Evolutionary conservation across 2,797 vertebrate species (phyloP), one percentile per base, ranked within the genome.

Genomic region (Sebastes variabilis): DNA sequence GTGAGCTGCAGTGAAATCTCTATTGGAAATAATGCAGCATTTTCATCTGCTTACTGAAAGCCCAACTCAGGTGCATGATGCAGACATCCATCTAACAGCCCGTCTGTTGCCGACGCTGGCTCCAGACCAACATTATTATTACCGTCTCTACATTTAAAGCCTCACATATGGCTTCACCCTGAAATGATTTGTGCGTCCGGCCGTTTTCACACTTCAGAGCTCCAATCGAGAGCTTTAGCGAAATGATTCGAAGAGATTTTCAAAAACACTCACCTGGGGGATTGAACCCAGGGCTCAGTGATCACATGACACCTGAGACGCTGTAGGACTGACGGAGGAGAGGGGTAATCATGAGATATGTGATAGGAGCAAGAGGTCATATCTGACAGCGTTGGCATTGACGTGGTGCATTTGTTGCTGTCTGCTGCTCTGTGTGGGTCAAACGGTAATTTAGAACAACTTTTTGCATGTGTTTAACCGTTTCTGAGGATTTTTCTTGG

Each of bases 271-370:
- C 84, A 90, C 84, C 81, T 83, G 72, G 83, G 72, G 84, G 70
- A 84, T 77, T 84, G 75, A 86, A 66, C 77, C 34, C 46, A 3
- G 77, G 27, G 55, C 64, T 16, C 55, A 8, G 22, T 36, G 85
- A 86, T 87, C 87, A 80, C 80, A 77, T 72, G 90, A 92, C 83
- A 90, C 69, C 36, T 11, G 85, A 87, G 77, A 88, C 29, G 86
- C 78, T 16, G 59, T 8, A n/a, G 27, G 49, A 12, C 36, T 24
- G 29, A 67, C 10, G 64, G 66, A 76, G 36, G 24, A 62, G 12
- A 75, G 36, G 32, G 27, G 85, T 30, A 88, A 91, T 90, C 81
- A 64, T 34, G 29, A 16, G 89, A 87, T 75, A 88, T 60, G 49
- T 54, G 79, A 90, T 82, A 87, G 60, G 54, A 80, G 75, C 32